These are phyloP conservation scores for Tridacna crocea DNA, from an alignment of 2,888 invertebrate genomes.

Conservation along the genomic window DNA sequence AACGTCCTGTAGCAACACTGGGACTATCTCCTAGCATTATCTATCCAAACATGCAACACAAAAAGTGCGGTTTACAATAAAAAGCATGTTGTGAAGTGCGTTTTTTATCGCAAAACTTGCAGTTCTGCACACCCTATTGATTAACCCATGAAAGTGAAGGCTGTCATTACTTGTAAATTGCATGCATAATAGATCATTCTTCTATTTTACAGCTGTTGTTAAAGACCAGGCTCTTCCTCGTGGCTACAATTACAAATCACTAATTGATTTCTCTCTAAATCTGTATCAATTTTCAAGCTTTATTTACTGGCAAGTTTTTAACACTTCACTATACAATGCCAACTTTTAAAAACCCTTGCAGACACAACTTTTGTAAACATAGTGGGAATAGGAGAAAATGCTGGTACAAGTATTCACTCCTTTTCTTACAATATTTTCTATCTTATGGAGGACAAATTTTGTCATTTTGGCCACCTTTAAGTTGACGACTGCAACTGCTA, in stretches of 20 bases:
- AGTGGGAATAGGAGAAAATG: too few species aligned
- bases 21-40: neutral
- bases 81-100: conserved; percentile 4
- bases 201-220: neutral
- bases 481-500: too few species aligned
- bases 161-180: conserved; percentile 11
- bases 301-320: too few species aligned
- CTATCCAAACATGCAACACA: neutral
- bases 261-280: neutral
- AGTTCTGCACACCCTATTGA: conserved; percentile 13
- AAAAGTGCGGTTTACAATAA: neutral
- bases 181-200: conserved; percentile 18
- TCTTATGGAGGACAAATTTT: too few species aligned
- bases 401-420: too few species aligned
- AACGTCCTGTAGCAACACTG: too few species aligned
- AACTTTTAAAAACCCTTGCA: too few species aligned
- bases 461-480: too few species aligned
- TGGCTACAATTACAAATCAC: neutral
- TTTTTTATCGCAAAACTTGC: conserved; percentile 20
- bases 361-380: too few species aligned
- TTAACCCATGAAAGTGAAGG: neutral
- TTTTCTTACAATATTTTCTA: too few species aligned
- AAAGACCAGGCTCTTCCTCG: neutral
- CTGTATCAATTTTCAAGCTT: too few species aligned
- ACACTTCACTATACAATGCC: too few species aligned